phyloP scores from a whole-genome alignment of 2,888 invertebrate genomes.

The Antheraea yamamai region DNA sequence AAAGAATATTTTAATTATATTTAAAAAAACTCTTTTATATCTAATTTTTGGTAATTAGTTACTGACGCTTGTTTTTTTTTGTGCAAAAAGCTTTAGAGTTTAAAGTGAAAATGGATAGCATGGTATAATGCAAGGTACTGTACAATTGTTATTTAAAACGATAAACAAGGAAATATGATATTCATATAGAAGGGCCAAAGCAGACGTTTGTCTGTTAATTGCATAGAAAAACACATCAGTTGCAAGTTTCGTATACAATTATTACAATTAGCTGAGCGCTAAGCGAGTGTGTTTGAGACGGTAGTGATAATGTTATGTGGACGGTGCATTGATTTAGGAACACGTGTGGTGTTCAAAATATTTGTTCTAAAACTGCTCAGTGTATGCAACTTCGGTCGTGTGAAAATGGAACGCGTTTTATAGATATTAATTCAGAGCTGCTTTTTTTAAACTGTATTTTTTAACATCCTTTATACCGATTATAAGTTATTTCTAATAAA shows the following conservation, averaged over 20 bases:
- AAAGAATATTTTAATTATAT: no score
- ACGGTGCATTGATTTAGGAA: conserved; percentile 6
- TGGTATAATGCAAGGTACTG: neutral
- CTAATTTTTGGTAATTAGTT: no score
- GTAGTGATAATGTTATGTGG: conserved; percentile 13
- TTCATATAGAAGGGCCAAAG: conserved; percentile 10
- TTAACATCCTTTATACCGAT: no score
- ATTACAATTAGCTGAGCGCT: conserved; percentile 14
- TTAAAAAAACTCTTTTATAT: no score
- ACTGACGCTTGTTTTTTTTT: no score
- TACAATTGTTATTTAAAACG: conserved; percentile 29
- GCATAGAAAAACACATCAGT: conserved; percentile 13
- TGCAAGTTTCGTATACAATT: conserved; percentile 9
- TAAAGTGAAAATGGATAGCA: neutral
- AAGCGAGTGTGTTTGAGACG: conserved; percentile 9
- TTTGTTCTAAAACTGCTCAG: neutral
- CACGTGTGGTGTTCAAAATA: neutral
- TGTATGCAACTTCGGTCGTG: no score
- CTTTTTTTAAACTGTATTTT: no score
- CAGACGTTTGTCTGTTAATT: conserved; percentile 13
- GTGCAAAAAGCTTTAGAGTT: no score
- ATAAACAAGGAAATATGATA: conserved; percentile 22
- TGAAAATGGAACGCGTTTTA: no score
- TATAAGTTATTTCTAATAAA: no score
- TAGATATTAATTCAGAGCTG: no score